Evolutionary conservation across 2,888 invertebrate genomes (phyloP).

Genomic region (Ormia ochracea): DNA sequence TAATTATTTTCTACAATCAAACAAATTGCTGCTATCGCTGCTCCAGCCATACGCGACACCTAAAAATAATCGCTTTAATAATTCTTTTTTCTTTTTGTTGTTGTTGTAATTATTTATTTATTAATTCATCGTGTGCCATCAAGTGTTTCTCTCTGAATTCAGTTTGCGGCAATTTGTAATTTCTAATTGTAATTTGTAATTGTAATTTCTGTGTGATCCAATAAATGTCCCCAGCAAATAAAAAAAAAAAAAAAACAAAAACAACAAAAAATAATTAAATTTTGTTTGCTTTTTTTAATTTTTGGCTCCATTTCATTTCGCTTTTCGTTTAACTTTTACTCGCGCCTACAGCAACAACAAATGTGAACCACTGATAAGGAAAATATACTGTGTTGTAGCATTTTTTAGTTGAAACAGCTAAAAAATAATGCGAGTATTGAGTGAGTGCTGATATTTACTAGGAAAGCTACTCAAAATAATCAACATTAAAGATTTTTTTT

Average conservation of each 20-base stretch:
- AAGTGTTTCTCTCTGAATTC: too few relatives aligned
- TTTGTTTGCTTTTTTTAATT: slow-evolving; percentile 3
- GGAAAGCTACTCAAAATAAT: slow-evolving; percentile 49
- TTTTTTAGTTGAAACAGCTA: slow-evolving; percentile 2
- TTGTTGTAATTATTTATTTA: too few relatives aligned
- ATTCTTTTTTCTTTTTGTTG: too few relatives aligned
- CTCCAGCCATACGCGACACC: too few relatives aligned
- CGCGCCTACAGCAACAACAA: neutral
- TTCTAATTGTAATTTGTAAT: slow-evolving; percentile 1
- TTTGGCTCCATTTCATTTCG: slow-evolving; percentile 7
- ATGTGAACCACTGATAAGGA: slow-evolving; percentile 46
- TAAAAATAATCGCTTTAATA: too few relatives aligned
- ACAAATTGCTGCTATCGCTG: too few relatives aligned
- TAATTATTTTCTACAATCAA: too few relatives aligned
- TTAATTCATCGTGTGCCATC: too few relatives aligned
- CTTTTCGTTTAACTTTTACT: slow-evolving; percentile 17
- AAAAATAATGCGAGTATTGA: slow-evolving; percentile 2
- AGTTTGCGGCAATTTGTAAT: too few relatives aligned
- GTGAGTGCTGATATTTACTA: slow-evolving; percentile 8
- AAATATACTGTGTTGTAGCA: neutral
- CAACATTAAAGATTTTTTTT: slow-evolving; percentile 20
- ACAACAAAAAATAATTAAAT: slow-evolving; percentile 17
- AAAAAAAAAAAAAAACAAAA: slow-evolving; percentile 43
- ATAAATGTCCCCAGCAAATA: slow-evolving; percentile 17
- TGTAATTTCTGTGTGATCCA: slow-evolving; percentile 15